Conservation (phyloP, 2,888 invertebrate genomes). For the Neoaliturus tenellus region DNA sequence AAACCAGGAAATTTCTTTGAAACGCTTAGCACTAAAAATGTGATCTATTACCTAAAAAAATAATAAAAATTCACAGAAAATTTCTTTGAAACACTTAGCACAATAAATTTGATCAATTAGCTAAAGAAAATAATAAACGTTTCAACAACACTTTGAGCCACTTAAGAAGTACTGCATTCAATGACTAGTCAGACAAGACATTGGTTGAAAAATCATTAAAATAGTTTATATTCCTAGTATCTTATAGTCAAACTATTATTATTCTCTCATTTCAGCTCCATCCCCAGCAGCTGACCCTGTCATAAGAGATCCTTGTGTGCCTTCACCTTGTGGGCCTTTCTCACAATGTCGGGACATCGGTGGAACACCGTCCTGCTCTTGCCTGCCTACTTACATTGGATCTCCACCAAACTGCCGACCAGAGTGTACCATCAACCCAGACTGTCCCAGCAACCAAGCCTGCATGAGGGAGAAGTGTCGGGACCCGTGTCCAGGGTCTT, state of each 20-base stretch:
- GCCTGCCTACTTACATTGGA: constrained; percentile 80
- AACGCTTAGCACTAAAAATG: too few species aligned
- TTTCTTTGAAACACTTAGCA: too few species aligned
- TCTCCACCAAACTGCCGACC: constrained; percentile 83
- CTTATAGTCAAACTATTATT: not conserved
- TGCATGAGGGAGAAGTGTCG: constrained; percentile 74
- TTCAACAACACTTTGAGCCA: too few species aligned
- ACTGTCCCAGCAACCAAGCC: constrained; percentile 73
- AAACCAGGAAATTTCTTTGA: too few species aligned
- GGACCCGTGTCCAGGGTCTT: constrained; percentile 77
- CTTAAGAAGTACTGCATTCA: too few species aligned
- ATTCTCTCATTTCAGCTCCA: constrained; percentile 59
- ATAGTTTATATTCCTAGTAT: too few species aligned
- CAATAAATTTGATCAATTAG: too few species aligned
- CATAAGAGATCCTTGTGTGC: constrained; percentile 76
- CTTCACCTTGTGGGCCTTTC: constrained; percentile 87
- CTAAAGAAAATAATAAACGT: too few species aligned
- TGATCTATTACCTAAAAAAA: too few species aligned
- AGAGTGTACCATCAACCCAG: constrained; percentile 77
- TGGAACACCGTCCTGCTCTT: constrained; percentile 78
- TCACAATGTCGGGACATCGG: constrained; percentile 83
- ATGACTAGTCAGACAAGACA: too few species aligned
- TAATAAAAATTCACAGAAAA: too few species aligned
- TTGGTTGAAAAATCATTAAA: too few species aligned
- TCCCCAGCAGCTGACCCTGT: constrained; percentile 50